A percentile compares a stretch with the other conserved stretches of the same genome.
phyloP scores from a whole-genome alignment of 2,888 invertebrate genomes.

The Pedicia rivosa region DNA sequence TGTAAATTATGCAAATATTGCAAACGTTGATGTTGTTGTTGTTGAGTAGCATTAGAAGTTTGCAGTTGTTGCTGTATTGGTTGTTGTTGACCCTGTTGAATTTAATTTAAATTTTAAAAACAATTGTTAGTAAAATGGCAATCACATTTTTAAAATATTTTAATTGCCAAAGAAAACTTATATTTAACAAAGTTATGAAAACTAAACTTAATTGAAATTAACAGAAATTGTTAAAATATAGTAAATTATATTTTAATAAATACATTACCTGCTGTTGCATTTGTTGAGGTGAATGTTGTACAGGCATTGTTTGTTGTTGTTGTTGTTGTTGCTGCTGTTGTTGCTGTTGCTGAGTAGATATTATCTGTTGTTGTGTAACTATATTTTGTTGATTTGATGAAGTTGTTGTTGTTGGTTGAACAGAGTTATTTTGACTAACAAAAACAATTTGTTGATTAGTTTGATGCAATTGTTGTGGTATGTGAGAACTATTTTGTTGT shows the following conservation, averaged over 20 bases:
- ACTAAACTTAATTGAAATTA: no score
- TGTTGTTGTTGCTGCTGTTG: constrained; percentile 20
- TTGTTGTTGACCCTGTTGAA: not conserved
- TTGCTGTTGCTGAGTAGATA: constrained; percentile 14
- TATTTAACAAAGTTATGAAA: no score
- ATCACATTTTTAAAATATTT: no score
- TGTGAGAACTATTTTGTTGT: constrained; percentile 12
- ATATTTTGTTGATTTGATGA: no score
- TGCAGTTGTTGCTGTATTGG: constrained; percentile 23
- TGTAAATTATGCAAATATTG: constrained; percentile 31
- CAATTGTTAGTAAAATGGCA: no score
- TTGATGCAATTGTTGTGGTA: constrained; percentile 16
- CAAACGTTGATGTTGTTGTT: constrained; percentile 35
- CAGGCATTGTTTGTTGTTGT: constrained; percentile 3
- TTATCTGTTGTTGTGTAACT: constrained; percentile 22
- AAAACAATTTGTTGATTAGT: constrained; percentile 18
- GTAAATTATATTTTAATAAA: no score
- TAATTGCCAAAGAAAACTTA: no score
- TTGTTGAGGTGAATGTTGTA: constrained; percentile 14
- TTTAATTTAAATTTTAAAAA: no score
- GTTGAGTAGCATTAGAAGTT: constrained; percentile 37
- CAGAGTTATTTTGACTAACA: no score
- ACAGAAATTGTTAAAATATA: no score
- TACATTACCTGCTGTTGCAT: constrained; percentile 16
- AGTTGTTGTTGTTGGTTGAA: constrained; percentile 22